Evolutionary conservation across 2,797 vertebrate species (phyloP), one percentile per base, ranked within the genome.

Genomic region (Rhinatrema bivittatum): DNA sequence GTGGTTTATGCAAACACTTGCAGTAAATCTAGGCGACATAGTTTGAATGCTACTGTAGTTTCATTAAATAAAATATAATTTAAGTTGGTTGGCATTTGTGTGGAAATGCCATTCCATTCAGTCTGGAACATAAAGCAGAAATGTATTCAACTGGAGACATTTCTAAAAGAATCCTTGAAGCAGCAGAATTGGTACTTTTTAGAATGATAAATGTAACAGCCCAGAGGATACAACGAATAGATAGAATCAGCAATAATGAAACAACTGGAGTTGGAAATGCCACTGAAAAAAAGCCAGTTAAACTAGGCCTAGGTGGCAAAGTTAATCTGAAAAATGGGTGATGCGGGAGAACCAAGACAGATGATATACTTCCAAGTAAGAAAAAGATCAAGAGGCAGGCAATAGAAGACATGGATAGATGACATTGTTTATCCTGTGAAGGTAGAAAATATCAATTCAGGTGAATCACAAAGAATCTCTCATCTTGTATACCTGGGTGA

Each of bases 261-360:
- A 46, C 25, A 53, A 9, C 42, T 50, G 30, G 36, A 27, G 15
- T 44, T 42, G 39, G 40, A 65, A 68, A 59, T 39, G 3, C 46
- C 29, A 46, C 53, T 29, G 32, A 47, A 60, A 47, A 60, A 65
- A 39, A 39, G 1, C 19, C 46, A 55, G 26, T 58, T 40, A 42
- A 35, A 14, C 22, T 20, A 64, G 61, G 48, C 5, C n/a, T 40
- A 2, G 27, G 5, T 22, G 7, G 35, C 39, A 52, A 25, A 53
- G 13, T 7, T 51, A 3, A 7, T 40, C 43, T 53, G 46, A 62
- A 60, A 60, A 64, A 62, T 25, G 16, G 6, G 1, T 1, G 37
- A 59, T 57, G 6, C 6, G 46, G 37, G 31, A 51, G 44, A 27
- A 40, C 28, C 56, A 22, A 55, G 39, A 44, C 14, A 59, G 34